A percentile compares a stretch with the other conserved stretches of the same genome.
phyloP scores from a whole-genome alignment of 2,888 invertebrate genomes.

The Cremastobaeus sp. region DNA sequence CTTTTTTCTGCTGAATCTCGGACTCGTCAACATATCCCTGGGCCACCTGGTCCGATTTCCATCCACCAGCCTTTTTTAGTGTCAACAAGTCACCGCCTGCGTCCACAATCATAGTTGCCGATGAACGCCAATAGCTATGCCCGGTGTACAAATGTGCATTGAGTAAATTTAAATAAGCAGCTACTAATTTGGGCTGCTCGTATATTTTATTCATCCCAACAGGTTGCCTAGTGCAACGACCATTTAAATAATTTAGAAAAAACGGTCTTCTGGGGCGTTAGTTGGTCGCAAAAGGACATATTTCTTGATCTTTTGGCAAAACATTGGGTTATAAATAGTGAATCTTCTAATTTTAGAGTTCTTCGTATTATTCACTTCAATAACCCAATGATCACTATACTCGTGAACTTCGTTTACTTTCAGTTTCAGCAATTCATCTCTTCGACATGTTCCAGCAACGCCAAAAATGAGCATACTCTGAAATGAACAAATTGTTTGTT shows the following conservation, averaged over 20 bases:
- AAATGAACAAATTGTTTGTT: not conserved
- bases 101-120: conserved; percentile 53
- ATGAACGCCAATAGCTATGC: conserved; percentile 34
- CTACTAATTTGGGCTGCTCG: conserved; percentile 56
- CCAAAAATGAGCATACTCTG: not conserved
- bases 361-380: conserved; percentile 1
- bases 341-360: not conserved
- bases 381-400: not conserved
- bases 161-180: conserved; percentile 49
- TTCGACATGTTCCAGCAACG: not conserved
- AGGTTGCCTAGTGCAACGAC: conserved; percentile 51
- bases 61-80: conserved; percentile 40
- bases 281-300: conserved; percentile 9
- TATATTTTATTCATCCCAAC: conserved; percentile 58
- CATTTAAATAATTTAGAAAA: conserved; percentile 54
- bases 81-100: conserved; percentile 41
- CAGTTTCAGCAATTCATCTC: not conserved
- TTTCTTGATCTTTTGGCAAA: not conserved
- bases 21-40: conserved; percentile 2
- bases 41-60: conserved; percentile 23
- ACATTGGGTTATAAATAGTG: not conserved
- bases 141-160: conserved; percentile 56
- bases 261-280: conserved; percentile 13
- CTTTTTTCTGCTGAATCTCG: not conserved
- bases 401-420: not conserved